These are phyloP conservation scores for Acyrthosiphon pisum DNA, from an alignment of 1,140 invertebrate species.

Conservation along the genomic window DNA sequence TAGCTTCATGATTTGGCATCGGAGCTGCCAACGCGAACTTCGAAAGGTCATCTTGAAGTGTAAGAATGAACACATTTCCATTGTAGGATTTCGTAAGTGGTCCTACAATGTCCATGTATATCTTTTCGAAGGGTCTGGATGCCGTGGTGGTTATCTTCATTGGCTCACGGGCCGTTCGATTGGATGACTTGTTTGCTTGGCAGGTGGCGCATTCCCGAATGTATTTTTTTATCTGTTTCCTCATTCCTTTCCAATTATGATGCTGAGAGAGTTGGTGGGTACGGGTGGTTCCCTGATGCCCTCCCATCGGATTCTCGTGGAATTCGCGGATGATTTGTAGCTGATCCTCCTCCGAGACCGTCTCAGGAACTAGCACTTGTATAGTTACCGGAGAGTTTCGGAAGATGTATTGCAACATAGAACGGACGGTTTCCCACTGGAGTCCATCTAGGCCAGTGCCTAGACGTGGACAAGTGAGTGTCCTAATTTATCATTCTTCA, in stretches of 20 bases:
- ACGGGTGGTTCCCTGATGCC: conserved; percentile 48
- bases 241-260: conserved; percentile 57
- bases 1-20: conserved; percentile 62
- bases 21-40: conserved; percentile 59
- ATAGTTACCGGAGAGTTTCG: background rate
- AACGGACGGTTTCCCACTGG: background rate
- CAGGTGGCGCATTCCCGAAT: conserved; percentile 40
- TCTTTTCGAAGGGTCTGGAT: background rate
- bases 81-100: background rate
- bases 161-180: background rate
- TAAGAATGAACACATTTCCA: conserved; percentile 9
- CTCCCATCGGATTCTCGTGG: conserved; percentile 40
- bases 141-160: background rate
- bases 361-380: background rate
- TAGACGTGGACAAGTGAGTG: background rate
- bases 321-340: background rate
- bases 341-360: background rate
- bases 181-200: background rate
- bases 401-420: background rate
- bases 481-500: background rate
- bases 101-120: background rate
- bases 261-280: background rate
- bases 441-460: conserved; percentile 18
- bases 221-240: background rate
- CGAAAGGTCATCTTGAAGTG: background rate